Evolutionary conservation across 2,113 vertebrate species (phyloP).

Genomic region (Serinus canaria): DNA sequence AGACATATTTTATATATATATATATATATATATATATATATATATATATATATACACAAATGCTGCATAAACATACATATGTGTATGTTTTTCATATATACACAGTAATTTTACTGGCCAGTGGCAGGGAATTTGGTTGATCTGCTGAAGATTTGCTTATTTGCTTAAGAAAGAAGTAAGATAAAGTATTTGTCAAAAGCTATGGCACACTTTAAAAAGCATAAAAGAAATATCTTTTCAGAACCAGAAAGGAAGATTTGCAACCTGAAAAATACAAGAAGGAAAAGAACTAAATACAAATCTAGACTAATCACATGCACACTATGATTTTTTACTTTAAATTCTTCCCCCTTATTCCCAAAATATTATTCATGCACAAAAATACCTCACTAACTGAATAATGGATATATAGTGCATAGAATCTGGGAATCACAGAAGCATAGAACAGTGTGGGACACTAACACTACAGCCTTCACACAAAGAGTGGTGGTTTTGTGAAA

Average conservation of each 20-base stretch:
- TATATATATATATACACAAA: background rate
- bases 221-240: background rate
- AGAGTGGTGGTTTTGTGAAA: background rate
- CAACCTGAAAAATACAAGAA: background rate
- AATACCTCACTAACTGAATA: background rate
- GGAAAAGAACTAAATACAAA: conserved; percentile 24
- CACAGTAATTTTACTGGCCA: background rate
- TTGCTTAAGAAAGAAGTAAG: background rate
- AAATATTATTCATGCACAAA: conserved; percentile 65
- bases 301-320: background rate
- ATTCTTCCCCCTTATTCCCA: background rate
- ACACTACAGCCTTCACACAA: background rate
- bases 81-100: background rate
- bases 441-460: background rate
- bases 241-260: background rate
- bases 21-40: too few relatives aligned
- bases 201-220: background rate
- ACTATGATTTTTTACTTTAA: conserved; percentile 18
- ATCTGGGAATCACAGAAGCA: background rate
- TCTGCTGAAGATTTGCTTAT: background rate
- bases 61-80: background rate
- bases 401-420: conserved; percentile 42
- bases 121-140: background rate
- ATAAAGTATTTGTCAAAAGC: background rate
- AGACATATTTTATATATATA: background rate